A percentile compares a stretch with the other conserved stretches of the same genome.
These are phyloP conservation scores for Drosophila histrio DNA, from an alignment of 2,888 invertebrate genomes.

Conservation along the genomic window DNA sequence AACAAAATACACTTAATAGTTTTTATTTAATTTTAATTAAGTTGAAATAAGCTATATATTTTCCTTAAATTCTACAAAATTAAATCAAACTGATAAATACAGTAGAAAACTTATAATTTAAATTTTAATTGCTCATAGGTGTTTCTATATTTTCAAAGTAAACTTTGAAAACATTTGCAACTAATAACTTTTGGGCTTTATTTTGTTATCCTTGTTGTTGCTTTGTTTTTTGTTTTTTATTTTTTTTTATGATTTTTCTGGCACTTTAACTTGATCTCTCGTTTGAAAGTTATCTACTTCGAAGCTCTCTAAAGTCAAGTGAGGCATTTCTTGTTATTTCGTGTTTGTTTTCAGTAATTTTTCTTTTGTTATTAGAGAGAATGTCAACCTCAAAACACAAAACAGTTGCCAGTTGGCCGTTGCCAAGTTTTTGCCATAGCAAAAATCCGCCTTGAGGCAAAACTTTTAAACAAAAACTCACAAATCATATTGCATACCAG, in stretches of 20 bases:
- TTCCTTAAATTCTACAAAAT: too few species aligned
- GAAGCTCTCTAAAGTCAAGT: constrained; percentile 7
- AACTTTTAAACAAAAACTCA: constrained; percentile 62
- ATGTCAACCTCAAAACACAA: constrained; percentile 46
- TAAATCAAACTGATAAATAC: too few species aligned
- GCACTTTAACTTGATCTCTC: constrained; percentile 14
- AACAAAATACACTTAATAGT: too few species aligned
- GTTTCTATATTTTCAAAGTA: not conserved
- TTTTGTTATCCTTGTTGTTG: not conserved
- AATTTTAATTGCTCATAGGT: not conserved
- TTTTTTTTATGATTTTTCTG: not conserved
- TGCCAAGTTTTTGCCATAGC: constrained; percentile 37
- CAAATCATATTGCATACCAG: constrained; percentile 58
- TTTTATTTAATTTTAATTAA: too few species aligned
- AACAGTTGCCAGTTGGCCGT: constrained; percentile 26
- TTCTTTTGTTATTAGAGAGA: constrained; percentile 47
- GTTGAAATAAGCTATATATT: too few species aligned
- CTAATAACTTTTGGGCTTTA: not conserved
- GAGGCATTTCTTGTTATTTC: constrained; percentile 22
- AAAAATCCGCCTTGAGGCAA: constrained; percentile 51
- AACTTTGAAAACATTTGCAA: not conserved
- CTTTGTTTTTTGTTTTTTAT: not conserved
- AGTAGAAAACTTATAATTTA: too few species aligned
- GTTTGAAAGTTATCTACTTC: constrained; percentile 15
- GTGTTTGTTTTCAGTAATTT: constrained; percentile 38